Conservation (phyloP, 2,113 vertebrate genomes). For the chimpanzee (Pan troglodytes) region NHGRI_mPanTro3-v2.1_pri NC_072408.2:88477501-88478000, state of each 20-base stretch:
- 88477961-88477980: not conserved
- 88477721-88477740: not conserved
- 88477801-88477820: not conserved
- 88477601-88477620: not conserved
- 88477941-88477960: not conserved
- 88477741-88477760: not conserved
- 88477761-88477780: not conserved
- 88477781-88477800: not conserved
- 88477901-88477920: not conserved
- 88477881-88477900: not conserved
- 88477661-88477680: not conserved
- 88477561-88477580: not conserved
- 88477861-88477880: not conserved
- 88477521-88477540: not conserved
- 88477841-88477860: not conserved
- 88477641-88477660: not conserved
- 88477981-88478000: not conserved
- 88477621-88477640: not conserved
- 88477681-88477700: not conserved
- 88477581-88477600: not conserved
- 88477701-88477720: not conserved
- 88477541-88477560: not conserved
- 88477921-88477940: not conserved
- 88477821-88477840: not conserved
- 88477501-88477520: not conserved